A percentile compares a stretch with the other conserved stretches of the same genome.
phyloP scores from a whole-genome alignment of 2,113 vertebrate genomes.

The Edolisoma coerulescens region DNA sequence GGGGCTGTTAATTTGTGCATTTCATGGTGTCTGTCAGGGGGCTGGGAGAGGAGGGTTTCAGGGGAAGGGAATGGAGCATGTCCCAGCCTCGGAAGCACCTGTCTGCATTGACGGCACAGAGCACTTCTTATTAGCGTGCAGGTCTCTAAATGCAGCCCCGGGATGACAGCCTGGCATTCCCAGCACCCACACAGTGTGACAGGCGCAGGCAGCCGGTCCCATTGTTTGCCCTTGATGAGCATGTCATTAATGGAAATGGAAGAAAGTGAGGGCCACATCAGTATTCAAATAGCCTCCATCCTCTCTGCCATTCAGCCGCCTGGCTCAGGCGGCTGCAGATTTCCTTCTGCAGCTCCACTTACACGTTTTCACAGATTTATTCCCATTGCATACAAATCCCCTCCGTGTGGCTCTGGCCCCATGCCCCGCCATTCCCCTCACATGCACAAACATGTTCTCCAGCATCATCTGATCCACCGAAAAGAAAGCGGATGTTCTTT shows the following conservation, averaged over 20 bases:
- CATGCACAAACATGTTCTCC: neutral
- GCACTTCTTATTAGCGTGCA: slow-evolving; percentile 89
- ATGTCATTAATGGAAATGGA: slow-evolving; percentile 90
- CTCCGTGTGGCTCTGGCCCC: slow-evolving; percentile 30
- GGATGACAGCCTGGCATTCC: slow-evolving; percentile 83
- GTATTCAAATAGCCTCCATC: slow-evolving; percentile 95
- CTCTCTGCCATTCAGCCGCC: slow-evolving; percentile 79
- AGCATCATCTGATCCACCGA: neutral
- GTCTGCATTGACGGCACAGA: slow-evolving; percentile 88
- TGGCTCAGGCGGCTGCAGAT: slow-evolving; percentile 72
- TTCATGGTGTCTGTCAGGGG: slow-evolving; percentile 88
- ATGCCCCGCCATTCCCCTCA: neutral
- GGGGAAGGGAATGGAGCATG: slow-evolving; percentile 81
- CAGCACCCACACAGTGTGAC: slow-evolving; percentile 84
- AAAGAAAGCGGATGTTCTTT: neutral
- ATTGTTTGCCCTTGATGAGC: slow-evolving; percentile 96
- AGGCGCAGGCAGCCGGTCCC: slow-evolving; percentile 86
- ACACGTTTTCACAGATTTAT: slow-evolving; percentile 70
- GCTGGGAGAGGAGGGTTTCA: slow-evolving; percentile 73
- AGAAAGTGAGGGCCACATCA: slow-evolving; percentile 90
- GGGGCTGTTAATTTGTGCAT: slow-evolving; percentile 90
- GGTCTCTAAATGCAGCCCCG: slow-evolving; percentile 83
- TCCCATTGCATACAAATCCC: slow-evolving; percentile 61
- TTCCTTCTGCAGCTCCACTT: slow-evolving; percentile 67
- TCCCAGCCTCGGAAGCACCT: slow-evolving; percentile 90